Evolutionary conservation across 64 coral and sea anemone genomes (phyloP).

Genomic region (Stichodactyla helianthus): DNA sequence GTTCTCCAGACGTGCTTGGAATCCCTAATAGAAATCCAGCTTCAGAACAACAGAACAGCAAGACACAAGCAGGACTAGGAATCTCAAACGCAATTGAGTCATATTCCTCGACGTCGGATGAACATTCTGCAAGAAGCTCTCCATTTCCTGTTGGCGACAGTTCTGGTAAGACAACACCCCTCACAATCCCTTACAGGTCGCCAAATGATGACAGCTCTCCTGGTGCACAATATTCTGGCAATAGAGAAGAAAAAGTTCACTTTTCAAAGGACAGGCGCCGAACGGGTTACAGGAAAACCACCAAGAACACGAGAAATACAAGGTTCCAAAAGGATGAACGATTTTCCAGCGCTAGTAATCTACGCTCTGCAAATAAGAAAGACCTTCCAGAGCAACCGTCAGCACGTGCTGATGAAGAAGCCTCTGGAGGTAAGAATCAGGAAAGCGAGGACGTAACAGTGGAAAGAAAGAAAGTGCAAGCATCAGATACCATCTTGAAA

Average conservation of each 20-base stretch:
- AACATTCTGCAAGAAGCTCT: conserved; percentile 7
- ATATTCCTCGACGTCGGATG: background rate
- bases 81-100: background rate
- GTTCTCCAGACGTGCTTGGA: conserved; percentile 14
- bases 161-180: background rate
- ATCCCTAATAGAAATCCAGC: background rate
- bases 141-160: background rate
- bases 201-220: background rate
- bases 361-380: background rate
- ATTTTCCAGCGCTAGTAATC: background rate
- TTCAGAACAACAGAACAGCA: background rate
- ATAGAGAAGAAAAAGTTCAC: background rate
- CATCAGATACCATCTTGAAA: background rate
- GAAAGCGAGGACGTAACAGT: background rate
- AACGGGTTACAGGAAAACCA: background rate
- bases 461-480: background rate
- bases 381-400: background rate
- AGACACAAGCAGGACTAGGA: background rate
- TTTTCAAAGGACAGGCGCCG: background rate
- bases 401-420: background rate
- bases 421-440: background rate
- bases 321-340: background rate
- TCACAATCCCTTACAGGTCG: background rate
- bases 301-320: background rate
- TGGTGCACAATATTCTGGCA: background rate